A percentile compares a stretch with the other conserved stretches of the same genome.
Conservation (phyloP, 2,888 invertebrate genomes). For the Oxytorus armatus region DNA sequence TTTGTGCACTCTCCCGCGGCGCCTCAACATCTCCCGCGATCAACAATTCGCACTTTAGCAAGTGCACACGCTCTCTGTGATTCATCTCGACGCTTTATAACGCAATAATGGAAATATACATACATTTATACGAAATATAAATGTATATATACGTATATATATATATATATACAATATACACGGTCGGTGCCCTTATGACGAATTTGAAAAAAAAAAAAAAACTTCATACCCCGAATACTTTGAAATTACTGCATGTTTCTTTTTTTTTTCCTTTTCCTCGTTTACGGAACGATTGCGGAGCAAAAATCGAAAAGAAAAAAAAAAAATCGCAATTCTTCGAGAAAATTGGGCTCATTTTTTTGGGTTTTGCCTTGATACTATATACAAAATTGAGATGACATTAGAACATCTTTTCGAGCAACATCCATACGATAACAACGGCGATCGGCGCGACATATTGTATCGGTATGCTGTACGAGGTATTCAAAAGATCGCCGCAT, state of each 20-base stretch:
- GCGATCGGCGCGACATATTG: constrained; percentile 87
- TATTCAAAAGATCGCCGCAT: constrained; percentile 86
- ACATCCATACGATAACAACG: constrained; percentile 87
- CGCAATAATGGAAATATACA: constrained; percentile 64
- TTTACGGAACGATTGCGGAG: no score
- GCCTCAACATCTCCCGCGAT: neutral
- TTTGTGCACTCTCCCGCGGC: constrained; percentile 24
- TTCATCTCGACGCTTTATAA: constrained; percentile 46
- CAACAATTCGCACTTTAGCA: constrained; percentile 13
- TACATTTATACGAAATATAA: constrained; percentile 66
- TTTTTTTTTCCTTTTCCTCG: neutral
- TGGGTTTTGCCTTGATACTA: no score
- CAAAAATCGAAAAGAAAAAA: no score
- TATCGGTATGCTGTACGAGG: constrained; percentile 87
- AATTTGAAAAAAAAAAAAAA: constrained; percentile 2
- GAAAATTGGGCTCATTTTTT: no score
- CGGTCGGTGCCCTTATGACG: constrained; percentile 41
- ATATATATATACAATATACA: constrained; percentile 65
- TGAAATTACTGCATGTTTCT: neutral
- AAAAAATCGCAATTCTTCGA: neutral
- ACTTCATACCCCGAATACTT: neutral
- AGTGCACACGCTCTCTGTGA: constrained; percentile 21
- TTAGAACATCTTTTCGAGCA: constrained; percentile 85
- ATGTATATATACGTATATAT: constrained; percentile 64
- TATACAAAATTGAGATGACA: constrained; percentile 61